Evolutionary conservation across 2,797 vertebrate genomes (phyloP), one percentile per base, ranked within the genome.

Genomic region (Crocidura indochinensis): DNA sequence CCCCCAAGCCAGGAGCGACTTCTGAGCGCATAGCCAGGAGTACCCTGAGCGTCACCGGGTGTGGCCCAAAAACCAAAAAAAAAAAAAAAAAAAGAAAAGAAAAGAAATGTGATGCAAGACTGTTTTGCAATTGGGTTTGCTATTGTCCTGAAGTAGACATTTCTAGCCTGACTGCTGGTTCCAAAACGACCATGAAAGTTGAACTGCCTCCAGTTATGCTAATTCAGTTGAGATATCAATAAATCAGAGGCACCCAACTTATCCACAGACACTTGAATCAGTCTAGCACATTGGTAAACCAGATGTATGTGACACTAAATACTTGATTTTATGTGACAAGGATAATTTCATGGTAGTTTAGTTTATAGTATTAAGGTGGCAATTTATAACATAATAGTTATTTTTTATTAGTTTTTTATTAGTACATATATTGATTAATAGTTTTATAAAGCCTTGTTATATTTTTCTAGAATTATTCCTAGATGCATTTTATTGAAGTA

Each of bases 401-500:
- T 5, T 38, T 38, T n/a, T 38, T 38, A 5, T 38, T 76, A 44
- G 15, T 4, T 80, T 93, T 49, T 76, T 44, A 76, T 60, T 56
- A 17, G 31, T 49, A 26, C 24, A 26, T 81, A 22, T 85, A 80
- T 65, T 85, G 72, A 80, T 60, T 81, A 47, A 29, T 60, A 75
- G 44, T 71, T 60, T 74, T 88, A 74, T 64, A 10, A 80, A 80
- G 22, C 49, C 44, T 84, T 74, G 49, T 64, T 56, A 26, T 65
- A 75, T 49, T 76, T 91, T 79, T 72, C 29, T 51, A 19, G 6
- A 26, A 68, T 46, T 80, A 85, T 83, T 83, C 87, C 27, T 76
- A 79, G 60, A 60, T 62, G 72, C 1, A 26, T 1, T 76, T 67
- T 7, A 71, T n/a, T 27, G 38, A 89, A 83, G 51, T 53, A 73